Evolutionary conservation across 2,888 invertebrate species (phyloP).

Genomic region (Melanotus villosus): DNA sequence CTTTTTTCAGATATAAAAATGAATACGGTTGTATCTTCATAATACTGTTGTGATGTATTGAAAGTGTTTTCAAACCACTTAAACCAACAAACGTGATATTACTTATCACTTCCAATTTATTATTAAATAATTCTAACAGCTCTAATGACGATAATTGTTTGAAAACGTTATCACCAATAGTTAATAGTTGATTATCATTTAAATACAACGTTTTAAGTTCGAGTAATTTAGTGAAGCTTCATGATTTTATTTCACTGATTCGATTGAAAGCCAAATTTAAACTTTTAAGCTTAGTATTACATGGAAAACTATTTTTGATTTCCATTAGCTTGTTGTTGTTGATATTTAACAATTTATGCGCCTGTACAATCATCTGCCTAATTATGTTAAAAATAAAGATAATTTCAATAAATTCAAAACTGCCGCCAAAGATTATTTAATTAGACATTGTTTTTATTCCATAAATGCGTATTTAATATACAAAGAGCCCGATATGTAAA

Average conservation of each 20-base stretch:
- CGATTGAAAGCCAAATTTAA: conserved; percentile 34
- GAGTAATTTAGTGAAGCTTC: conserved; percentile 23
- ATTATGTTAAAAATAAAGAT: too few species aligned
- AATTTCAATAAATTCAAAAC: too few species aligned
- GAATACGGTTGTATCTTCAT: background rate
- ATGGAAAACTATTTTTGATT: conserved; percentile 47
- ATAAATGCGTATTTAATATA: too few species aligned
- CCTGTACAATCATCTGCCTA: too few species aligned
- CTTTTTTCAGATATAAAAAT: conserved; percentile 18
- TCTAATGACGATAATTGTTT: conserved; percentile 61
- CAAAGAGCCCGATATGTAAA: too few species aligned
- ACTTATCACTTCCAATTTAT: conserved; percentile 63
- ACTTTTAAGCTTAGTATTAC: conserved; percentile 13
- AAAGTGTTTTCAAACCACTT: conserved; percentile 61
- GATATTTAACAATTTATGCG: too few species aligned
- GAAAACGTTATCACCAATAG: conserved; percentile 64
- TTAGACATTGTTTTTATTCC: too few species aligned
- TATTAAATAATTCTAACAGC: conserved; percentile 65
- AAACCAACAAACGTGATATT: conserved; percentile 64
- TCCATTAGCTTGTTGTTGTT: conserved; percentile 63
- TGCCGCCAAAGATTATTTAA: too few species aligned
- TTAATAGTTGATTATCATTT: conserved; percentile 63
- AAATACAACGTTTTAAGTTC: conserved; percentile 64
- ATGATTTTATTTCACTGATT: background rate
- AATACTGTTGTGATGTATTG: conserved; percentile 64